A percentile compares a stretch with the other conserved stretches of the same genome.
These are phyloP conservation scores for Moxostoma hubbsi DNA, from an alignment of 2,797 vertebrate species.

Conservation along the genomic window DNA sequence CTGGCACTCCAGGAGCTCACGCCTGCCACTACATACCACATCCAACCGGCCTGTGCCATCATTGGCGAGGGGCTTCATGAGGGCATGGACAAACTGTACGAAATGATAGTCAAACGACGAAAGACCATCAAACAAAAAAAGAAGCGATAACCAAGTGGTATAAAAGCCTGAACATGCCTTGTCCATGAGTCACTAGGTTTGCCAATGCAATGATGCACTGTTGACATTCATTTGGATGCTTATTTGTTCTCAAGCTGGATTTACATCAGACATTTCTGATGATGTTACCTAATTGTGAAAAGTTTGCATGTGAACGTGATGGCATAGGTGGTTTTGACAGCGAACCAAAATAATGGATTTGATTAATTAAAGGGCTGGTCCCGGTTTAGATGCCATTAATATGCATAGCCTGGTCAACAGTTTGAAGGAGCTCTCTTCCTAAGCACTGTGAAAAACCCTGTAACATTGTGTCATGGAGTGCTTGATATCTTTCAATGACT, in stretches of 20 bases:
- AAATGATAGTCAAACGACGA: constrained; percentile 96
- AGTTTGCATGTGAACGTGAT: constrained; percentile 12
- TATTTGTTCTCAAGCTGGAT: constrained; percentile 55
- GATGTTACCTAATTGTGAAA: constrained; percentile 53
- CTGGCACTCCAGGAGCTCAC: constrained; percentile 91
- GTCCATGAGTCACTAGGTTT: constrained; percentile 37
- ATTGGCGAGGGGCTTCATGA: constrained; percentile 96
- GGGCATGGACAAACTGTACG: constrained; percentile 96
- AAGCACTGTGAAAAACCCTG: constrained; percentile 63
- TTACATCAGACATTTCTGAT: constrained; percentile 50
- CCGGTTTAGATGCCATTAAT: constrained; percentile 65
- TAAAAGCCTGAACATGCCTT: constrained; percentile 29
- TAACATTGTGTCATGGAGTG: constrained; percentile 55
- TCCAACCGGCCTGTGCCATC: constrained; percentile 97
- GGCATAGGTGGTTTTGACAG: constrained; percentile 54
- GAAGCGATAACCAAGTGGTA: constrained; percentile 79
- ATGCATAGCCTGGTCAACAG: constrained; percentile 54
- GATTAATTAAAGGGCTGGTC: constrained; percentile 68
- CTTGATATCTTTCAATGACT: constrained; percentile 45
- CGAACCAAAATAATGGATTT: constrained; percentile 47
- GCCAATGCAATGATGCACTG: constrained; percentile 51
- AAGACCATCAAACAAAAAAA: constrained; percentile 95
- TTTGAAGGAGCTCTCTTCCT: constrained; percentile 56
- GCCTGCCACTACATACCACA: constrained; percentile 92
- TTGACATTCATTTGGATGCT: constrained; percentile 61